Conservation (phyloP, 2,888 invertebrate genomes). For the Drosophila nigritarsus region DNA sequence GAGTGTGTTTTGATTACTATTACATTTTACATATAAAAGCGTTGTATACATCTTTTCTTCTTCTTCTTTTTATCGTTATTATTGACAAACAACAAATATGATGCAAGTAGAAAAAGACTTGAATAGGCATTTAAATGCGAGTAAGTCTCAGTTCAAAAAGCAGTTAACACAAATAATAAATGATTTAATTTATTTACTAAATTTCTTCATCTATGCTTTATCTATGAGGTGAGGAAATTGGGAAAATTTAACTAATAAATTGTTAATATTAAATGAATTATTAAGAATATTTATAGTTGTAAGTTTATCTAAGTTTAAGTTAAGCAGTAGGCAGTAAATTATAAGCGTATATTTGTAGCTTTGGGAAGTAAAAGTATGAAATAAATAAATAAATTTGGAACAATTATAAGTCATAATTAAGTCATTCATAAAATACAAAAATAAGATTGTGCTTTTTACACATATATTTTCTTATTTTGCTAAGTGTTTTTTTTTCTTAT, state of each 20-base stretch:
- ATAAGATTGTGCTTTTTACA: neutral
- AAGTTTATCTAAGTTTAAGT: neutral
- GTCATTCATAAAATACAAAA: neutral
- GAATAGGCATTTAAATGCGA: neutral
- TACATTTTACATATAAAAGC: slow-evolving; percentile 6
- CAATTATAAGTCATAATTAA: neutral
- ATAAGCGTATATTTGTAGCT: no score
- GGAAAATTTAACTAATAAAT: neutral
- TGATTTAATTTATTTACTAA: neutral
- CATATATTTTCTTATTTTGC: neutral
- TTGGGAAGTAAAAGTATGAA: neutral
- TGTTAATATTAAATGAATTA: neutral
- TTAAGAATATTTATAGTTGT: neutral
- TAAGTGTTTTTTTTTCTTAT: neutral
- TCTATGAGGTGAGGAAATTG: neutral
- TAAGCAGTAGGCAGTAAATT: no score
- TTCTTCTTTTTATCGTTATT: neutral
- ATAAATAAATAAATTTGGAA: neutral
- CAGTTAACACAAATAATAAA: neutral
- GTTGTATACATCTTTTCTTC: neutral
- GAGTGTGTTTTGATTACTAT: slow-evolving; percentile 18
- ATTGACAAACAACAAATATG: neutral
- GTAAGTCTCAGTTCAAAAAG: neutral
- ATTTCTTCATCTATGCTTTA: neutral
- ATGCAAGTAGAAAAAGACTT: neutral